Conservation (phyloP, 2,113 vertebrate species). For the Hoplias malabaricus region DNA sequence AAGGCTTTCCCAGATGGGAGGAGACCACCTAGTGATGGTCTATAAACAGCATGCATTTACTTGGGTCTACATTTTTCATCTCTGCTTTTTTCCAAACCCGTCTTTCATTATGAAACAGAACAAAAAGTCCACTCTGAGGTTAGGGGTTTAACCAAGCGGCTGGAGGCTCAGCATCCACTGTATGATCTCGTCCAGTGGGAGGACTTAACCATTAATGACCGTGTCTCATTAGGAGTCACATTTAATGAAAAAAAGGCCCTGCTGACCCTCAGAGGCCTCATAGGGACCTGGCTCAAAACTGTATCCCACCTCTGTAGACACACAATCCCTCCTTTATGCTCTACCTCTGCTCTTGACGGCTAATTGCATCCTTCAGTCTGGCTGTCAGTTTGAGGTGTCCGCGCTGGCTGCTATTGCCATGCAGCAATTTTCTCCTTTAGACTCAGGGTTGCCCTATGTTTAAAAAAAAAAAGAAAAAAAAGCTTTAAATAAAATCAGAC, state of each 20-base stretch:
- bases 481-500: too few relatives aligned
- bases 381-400: constrained; percentile 61
- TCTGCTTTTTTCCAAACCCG: too few relatives aligned
- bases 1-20: too few relatives aligned
- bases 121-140: background rate
- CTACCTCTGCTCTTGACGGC: constrained; percentile 44
- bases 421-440: too few relatives aligned
- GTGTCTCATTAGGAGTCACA: constrained; percentile 40
- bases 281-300: constrained; percentile 25
- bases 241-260: constrained; percentile 55
- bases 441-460: too few relatives aligned
- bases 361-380: constrained; percentile 60
- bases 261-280: constrained; percentile 31
- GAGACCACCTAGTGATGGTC: too few relatives aligned
- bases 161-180: constrained; percentile 18
- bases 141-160: constrained; percentile 20
- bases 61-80: too few relatives aligned
- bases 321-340: constrained; percentile 52
- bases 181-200: constrained; percentile 27
- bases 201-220: constrained; percentile 43
- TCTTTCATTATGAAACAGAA: constrained; percentile 5
- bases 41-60: too few relatives aligned
- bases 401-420: background rate
- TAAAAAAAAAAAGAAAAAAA: too few relatives aligned
- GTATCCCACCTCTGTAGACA: constrained; percentile 47